These are phyloP conservation scores for Nymphalis polychloros DNA, from an alignment of 2,888 invertebrate species.

Conservation along the genomic window DNA sequence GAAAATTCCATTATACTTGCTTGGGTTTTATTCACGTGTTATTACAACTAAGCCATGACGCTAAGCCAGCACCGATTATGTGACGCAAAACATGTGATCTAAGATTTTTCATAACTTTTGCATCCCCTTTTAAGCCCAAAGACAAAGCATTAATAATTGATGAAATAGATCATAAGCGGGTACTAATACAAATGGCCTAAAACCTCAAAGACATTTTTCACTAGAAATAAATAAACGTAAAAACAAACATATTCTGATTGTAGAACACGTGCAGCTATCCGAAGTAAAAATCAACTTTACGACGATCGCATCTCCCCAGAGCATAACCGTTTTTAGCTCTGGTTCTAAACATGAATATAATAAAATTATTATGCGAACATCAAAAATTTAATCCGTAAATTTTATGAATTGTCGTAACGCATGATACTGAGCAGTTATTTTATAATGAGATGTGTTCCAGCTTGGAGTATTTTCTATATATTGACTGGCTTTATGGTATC, in stretches of 20 bases:
- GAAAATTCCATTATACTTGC: no score
- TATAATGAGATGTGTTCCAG: slow-evolving; percentile 18
- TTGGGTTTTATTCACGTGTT: no score
- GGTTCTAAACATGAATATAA: slow-evolving; percentile 4
- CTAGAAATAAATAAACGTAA: neutral
- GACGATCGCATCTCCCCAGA: neutral
- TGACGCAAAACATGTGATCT: no score
- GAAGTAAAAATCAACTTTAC: neutral
- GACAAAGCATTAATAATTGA: no score
- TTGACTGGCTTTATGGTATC: no score
- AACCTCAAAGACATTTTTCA: no score
- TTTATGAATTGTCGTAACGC: slow-evolving; percentile 23
- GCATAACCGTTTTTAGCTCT: neutral
- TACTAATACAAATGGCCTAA: no score
- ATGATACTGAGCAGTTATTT: slow-evolving; percentile 14
- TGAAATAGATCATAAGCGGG: no score
- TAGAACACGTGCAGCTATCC: neutral
- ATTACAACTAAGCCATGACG: no score
- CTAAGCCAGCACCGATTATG: no score
- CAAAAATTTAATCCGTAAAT: slow-evolving; percentile 22
- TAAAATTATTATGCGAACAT: slow-evolving; percentile 24
- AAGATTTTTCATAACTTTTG: no score
- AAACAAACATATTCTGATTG: neutral
- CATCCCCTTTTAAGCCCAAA: no score
- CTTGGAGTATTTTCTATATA: neutral